Evolutionary conservation across 2,888 invertebrate species (phyloP).

Genomic region (Mesorhabditis spiculigera): DNA sequence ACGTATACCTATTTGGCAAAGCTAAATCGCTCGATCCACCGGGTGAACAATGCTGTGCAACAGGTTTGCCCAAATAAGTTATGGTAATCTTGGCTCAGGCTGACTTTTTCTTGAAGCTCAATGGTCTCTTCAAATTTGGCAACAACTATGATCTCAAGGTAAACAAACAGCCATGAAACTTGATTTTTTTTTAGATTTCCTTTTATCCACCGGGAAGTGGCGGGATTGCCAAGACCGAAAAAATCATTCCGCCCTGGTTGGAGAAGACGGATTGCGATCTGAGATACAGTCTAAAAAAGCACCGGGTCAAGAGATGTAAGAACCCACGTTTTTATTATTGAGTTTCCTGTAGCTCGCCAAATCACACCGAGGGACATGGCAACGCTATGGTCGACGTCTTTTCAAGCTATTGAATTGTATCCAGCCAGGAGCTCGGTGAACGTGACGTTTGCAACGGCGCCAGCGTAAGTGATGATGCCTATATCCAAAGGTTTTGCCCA

Average conservation of each 20-base stretch:
- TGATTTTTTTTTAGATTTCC: background rate
- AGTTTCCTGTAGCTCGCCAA: background rate
- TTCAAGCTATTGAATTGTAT: background rate
- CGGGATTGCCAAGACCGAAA: background rate
- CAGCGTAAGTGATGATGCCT: background rate
- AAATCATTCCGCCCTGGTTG: background rate
- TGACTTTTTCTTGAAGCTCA: background rate
- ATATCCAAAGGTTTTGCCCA: background rate
- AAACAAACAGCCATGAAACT: background rate
- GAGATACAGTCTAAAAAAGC: background rate
- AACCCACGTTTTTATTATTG: too few relatives aligned
- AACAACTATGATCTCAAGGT: background rate
- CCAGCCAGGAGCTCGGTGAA: background rate
- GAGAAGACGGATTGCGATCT: constrained; percentile 1
- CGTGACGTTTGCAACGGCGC: background rate
- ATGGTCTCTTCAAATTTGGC: background rate
- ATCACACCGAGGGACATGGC: background rate
- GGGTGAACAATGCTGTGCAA: constrained; percentile 2
- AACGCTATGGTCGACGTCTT: background rate
- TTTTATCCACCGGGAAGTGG: background rate
- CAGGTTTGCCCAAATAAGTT: background rate
- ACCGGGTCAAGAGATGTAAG: too few relatives aligned
- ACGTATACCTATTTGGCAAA: background rate
- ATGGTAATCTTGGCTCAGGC: background rate
- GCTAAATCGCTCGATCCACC: background rate